These are phyloP conservation scores for Malurus splendens DNA, from an alignment of 2,797 vertebrate species.

Conservation along the genomic window DNA sequence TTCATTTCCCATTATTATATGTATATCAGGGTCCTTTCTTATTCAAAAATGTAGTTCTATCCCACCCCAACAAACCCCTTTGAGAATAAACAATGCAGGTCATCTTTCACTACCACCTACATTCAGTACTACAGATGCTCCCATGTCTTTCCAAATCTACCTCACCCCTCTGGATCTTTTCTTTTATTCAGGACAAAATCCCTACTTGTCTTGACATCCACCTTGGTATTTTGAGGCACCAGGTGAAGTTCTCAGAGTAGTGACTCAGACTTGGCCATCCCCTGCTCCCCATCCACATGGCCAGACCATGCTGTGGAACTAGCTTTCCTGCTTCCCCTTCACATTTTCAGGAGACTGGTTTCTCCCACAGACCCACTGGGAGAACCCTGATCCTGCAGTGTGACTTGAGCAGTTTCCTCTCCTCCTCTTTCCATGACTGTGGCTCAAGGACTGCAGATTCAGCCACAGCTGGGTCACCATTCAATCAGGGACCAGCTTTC, in stretches of 20 bases:
- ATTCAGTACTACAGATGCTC: not conserved
- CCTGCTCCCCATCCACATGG: not conserved
- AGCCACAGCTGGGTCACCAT: not conserved
- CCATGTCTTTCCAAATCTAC: not conserved
- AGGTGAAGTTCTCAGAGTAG: not conserved
- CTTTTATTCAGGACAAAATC: not conserved
- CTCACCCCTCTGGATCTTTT: not conserved
- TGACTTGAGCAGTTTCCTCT: not conserved
- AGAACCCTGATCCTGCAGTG: fast-evolving
- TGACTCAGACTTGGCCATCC: fast-evolving
- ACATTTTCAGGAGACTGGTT: not conserved
- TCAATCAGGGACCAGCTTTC: not conserved
- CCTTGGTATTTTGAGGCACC: not conserved
- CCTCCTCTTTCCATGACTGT: not conserved
- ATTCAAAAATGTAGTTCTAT: not conserved
- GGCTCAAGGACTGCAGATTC: not conserved
- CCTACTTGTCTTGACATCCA: not conserved
- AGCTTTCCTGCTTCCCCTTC: not conserved
- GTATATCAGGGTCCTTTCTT: not conserved
- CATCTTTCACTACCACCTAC: not conserved
- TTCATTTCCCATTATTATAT: not conserved
- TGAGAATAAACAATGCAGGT: not conserved
- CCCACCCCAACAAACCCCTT: not conserved
- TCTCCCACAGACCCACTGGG: not conserved
- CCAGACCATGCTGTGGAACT: not conserved